Percentiles rank a stretch among this genome's conserved stretches.
These are phyloP conservation scores for Pontoporia blainvillei DNA, from an alignment of 2,113 vertebrate species.

Conservation along the genomic window DNA sequence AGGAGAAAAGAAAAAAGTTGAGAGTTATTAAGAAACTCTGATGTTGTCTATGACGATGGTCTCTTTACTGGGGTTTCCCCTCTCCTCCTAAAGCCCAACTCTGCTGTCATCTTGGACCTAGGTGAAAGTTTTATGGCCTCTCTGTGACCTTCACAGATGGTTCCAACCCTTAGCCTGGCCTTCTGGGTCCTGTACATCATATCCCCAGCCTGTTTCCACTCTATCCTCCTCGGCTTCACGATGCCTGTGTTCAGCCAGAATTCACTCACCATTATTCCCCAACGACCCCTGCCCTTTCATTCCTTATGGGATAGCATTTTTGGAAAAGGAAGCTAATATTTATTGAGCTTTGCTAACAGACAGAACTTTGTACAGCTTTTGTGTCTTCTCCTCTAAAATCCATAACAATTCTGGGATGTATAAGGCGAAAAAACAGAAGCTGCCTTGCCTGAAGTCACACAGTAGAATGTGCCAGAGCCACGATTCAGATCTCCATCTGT, in stretches of 20 bases:
- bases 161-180: neutral
- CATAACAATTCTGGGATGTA: neutral
- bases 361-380: neutral
- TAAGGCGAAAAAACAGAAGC: neutral
- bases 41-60: fast-evolving
- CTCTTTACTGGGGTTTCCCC: neutral
- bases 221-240: neutral
- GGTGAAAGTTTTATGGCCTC: neutral
- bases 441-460: neutral
- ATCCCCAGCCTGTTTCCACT: too few species aligned
- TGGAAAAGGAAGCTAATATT: neutral
- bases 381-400: neutral
- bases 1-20: neutral
- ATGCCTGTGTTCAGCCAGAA: neutral
- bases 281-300: neutral
- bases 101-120: neutral
- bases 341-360: neutral
- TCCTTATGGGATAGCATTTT: neutral
- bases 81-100: neutral
- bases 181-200: fast-evolving
- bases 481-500: neutral
- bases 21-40: neutral
- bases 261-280: neutral
- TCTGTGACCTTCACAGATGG: fast-evolving
- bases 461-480: neutral